Evolutionary conservation across 2,797 vertebrate species (phyloP).

Genomic region (Darevskia mixta): DNA sequence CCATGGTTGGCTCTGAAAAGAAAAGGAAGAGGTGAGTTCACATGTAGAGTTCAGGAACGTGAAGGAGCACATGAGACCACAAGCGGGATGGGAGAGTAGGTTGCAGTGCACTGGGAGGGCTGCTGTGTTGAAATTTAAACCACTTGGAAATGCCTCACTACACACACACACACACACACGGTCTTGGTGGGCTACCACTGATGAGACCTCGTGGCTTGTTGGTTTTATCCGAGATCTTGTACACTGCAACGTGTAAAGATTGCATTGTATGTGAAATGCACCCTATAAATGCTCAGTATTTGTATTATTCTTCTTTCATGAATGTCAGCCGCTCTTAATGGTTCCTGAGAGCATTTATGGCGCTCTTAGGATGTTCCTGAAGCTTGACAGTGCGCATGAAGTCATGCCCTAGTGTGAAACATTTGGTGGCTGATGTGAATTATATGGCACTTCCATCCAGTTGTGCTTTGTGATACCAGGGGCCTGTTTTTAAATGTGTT

Average conservation of each 20-base stretch:
- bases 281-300: not conserved
- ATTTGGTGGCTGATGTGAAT: not conserved
- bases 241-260: not conserved
- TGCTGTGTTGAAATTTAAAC: no score
- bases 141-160: no score
- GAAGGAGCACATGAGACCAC: not conserved
- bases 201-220: no score
- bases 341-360: not conserved
- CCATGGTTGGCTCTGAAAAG: not conserved
- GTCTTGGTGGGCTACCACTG: no score
- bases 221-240: no score
- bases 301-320: not conserved
- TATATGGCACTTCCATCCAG: not conserved
- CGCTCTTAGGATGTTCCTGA: not conserved
- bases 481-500: slow-evolving; percentile 18
- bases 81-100: not conserved
- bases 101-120: no score
- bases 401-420: slow-evolving; percentile 25
- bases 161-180: no score
- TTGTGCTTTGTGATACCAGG: slow-evolving; percentile 20
- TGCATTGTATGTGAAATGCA: not conserved
- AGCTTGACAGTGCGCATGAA: not conserved
- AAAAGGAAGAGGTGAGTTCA: not conserved
- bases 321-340: not conserved
- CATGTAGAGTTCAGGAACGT: not conserved